Conservation (phyloP, 2,113 vertebrate species). For the Pterocles orientalis region DNA sequence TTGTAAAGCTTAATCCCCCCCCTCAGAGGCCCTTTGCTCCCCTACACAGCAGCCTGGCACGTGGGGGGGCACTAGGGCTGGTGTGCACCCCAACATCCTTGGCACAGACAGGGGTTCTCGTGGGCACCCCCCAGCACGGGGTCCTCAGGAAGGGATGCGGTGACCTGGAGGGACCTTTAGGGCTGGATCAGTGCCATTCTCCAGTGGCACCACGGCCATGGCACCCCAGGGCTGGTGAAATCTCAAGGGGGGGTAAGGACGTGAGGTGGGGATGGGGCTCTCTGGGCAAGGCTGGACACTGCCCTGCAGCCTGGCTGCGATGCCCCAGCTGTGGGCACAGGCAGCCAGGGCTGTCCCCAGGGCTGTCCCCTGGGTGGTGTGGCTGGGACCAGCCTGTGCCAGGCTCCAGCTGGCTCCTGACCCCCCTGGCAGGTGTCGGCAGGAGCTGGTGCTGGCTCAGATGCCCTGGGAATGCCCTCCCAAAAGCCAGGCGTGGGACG, state of each 20-base stretch:
- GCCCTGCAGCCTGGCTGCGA: neutral
- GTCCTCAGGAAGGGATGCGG: rapidly evolving
- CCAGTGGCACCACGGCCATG: neutral
- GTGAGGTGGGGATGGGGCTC: neutral
- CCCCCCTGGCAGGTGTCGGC: neutral
- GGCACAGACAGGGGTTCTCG: rapidly evolving
- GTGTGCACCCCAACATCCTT: rapidly evolving
- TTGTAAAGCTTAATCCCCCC: conserved; percentile 53
- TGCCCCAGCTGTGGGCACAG: neutral
- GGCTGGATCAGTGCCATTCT: neutral
- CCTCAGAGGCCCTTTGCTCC: neutral
- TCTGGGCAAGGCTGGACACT: neutral
- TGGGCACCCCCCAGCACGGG: rapidly evolving
- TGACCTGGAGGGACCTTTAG: neutral
- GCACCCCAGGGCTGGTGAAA: neutral
- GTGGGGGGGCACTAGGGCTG: neutral
- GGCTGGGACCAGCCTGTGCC: neutral
- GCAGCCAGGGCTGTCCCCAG: neutral
- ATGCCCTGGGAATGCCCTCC: neutral
- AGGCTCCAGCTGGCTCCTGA: neutral
- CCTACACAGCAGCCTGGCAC: neutral
- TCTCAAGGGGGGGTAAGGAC: neutral
- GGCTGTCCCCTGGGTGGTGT: neutral
- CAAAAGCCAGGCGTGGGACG: neutral
- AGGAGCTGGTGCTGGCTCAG: neutral